These are phyloP conservation scores for Hypselothyrea guttata DNA, from an alignment of 2,888 invertebrate species.

Conservation along the genomic window DNA sequence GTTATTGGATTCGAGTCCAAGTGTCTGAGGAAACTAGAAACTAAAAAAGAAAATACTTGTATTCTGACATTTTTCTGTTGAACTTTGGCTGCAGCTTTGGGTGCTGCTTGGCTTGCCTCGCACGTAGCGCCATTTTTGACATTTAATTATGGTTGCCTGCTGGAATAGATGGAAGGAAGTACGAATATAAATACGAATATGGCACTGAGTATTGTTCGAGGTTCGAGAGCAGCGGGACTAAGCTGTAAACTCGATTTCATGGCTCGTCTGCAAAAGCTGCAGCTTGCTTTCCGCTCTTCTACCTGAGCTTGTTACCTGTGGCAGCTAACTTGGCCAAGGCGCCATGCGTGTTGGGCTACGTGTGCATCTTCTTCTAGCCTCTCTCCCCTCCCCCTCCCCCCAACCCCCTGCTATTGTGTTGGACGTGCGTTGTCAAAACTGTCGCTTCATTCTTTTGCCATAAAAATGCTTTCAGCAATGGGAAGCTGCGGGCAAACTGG, in stretches of 20 bases:
- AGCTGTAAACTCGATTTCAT: conserved; percentile 73
- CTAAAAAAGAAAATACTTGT: conserved; percentile 11
- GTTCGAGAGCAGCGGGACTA: conserved; percentile 17
- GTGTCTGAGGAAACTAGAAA: background rate
- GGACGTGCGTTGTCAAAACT: conserved; percentile 74
- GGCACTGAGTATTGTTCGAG: conserved; percentile 21
- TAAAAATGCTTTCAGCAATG: conserved; percentile 35
- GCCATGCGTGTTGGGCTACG: conserved; percentile 29
- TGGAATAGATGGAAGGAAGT: conserved; percentile 4
- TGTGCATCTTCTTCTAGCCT: conserved; percentile 30
- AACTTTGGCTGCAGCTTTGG: conserved; percentile 45
- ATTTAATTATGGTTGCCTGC: conserved; percentile 77
- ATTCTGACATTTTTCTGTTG: conserved; percentile 30
- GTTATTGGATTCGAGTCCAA: background rate
- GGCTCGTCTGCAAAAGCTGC: conserved; percentile 61
- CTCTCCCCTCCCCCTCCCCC: background rate
- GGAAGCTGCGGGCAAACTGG: conserved; percentile 36
- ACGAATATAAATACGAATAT: conserved; percentile 8
- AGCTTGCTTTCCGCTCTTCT: too few species aligned
- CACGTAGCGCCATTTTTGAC: conserved; percentile 80
- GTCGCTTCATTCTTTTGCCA: conserved; percentile 55
- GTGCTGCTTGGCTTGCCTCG: conserved; percentile 59
- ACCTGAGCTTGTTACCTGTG: conserved; percentile 32
- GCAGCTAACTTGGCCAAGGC: conserved; percentile 43
- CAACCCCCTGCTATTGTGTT: background rate